Conservation (phyloP, 2,888 invertebrate species). For the Stegana nigrithorax region DNA sequence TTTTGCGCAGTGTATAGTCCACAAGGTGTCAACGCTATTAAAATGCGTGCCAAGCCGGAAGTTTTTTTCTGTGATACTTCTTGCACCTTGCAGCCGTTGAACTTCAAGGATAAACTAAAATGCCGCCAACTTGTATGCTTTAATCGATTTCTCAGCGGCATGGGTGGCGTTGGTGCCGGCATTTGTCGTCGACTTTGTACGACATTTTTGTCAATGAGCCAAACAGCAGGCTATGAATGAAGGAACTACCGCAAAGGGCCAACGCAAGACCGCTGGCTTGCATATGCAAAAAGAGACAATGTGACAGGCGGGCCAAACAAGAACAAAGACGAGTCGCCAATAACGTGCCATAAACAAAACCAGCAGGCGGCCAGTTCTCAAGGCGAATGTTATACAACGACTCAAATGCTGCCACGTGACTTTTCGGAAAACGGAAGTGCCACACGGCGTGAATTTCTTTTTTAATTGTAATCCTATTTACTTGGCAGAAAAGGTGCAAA, state of each 20-base stretch:
- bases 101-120: constrained; percentile 43
- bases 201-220: constrained; percentile 50
- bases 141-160: constrained; percentile 61
- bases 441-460: constrained; percentile 5
- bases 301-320: constrained; percentile 3
- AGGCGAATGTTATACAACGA: constrained; percentile 17
- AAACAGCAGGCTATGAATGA: too few species aligned
- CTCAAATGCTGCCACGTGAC: constrained; percentile 53
- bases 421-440: constrained; percentile 59
- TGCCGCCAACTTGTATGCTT: constrained; percentile 47
- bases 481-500: not conserved
- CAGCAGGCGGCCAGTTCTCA: constrained; percentile 53
- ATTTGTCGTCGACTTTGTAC: constrained; percentile 52
- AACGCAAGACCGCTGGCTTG: constrained; percentile 31
- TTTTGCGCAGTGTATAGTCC: constrained; percentile 1
- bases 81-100: constrained; percentile 56
- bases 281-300: constrained; percentile 42
- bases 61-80: constrained; percentile 31
- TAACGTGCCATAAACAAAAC: constrained; percentile 63
- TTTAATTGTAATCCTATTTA: constrained; percentile 27
- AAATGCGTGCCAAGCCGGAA: constrained; percentile 47
- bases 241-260: constrained; percentile 7
- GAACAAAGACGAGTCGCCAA: constrained; percentile 22
- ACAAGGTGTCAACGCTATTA: constrained; percentile 21
- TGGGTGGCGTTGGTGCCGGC: constrained; percentile 56